Evolutionary conservation across 2,113 vertebrate species (phyloP).

Genomic region (Ivindomyrus marchei): DNA sequence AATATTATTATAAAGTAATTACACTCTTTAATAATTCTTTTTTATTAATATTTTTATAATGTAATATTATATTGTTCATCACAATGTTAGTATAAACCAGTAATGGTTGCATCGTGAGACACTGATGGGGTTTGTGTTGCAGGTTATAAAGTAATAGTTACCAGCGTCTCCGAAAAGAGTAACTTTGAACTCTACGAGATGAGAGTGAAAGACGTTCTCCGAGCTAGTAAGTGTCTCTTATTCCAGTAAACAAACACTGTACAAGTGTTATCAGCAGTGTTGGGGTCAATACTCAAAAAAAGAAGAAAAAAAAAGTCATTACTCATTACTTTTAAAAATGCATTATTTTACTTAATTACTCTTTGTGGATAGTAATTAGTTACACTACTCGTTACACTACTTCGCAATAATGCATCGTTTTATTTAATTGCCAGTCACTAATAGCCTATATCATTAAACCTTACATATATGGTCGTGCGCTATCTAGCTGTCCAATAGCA

Average conservation of each 20-base stretch:
- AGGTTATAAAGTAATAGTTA: slow-evolving; percentile 48
- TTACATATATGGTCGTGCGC: too few species aligned
- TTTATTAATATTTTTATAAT: not conserved
- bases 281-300: too few species aligned
- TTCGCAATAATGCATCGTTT: too few species aligned
- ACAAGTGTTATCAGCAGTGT: not conserved
- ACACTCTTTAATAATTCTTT: not conserved
- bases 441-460: too few species aligned
- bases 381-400: too few species aligned
- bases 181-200: slow-evolving; percentile 53
- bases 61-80: not conserved
- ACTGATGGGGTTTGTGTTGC: slow-evolving; percentile 24
- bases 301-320: too few species aligned
- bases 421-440: too few species aligned
- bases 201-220: slow-evolving; percentile 38
- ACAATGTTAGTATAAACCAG: not conserved
- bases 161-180: slow-evolving; percentile 40
- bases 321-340: not conserved
- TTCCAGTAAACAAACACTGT: not conserved
- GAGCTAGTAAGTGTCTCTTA: slow-evolving; percentile 43
- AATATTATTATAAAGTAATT: not conserved
- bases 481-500: too few species aligned
- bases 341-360: not conserved
- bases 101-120: not conserved
- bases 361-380: too few species aligned